Base-by-base conservation (phyloP, 2,888 invertebrate genomes). In the Thera obeliscata region DNA sequence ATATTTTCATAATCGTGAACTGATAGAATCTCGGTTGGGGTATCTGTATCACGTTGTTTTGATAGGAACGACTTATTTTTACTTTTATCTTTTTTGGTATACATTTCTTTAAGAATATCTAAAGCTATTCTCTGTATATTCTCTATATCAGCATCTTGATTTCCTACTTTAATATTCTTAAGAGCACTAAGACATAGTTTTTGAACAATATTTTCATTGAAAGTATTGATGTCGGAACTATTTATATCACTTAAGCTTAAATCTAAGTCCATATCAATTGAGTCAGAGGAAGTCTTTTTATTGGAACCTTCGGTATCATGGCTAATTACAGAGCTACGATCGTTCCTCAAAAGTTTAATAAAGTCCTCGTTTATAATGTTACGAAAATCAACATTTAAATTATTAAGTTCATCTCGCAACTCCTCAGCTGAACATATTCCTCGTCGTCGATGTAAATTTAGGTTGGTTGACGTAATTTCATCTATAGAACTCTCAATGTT, bases 1-100 rank as follows among this genome's bases (percentile, higher is more conserved):
- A 95, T 94, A 78, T 95, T 95, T 82, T 95, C 95, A 78, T 95
- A 95, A 78, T 95, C 95, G 76, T 95, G 95, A 58, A 95, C 94
- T 4, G 95, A 95, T 61, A 95, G 86, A 33, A 94, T 89, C 80
- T 95, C 95, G 52, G 95, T 93, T n/a, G 94, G 94, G 46, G 94
- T 94, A 69, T 94, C 94, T 57, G 90, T 78, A 78, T 94, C 94
- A n/a, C 94, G 87, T 70, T 88, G 86, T 77, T 90, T 89, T n/a
- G 88, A 82, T 12, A 87, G 80, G 46, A 91, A 80, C 49, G 89
- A 74, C 61, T 89, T 88, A 72, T 85, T 90, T 76, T 91, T 93
- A 72, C 83, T 88, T 77, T 87, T 90, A 72, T 90, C 94, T 77
- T 94, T 93, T 78, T 91, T 94, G 35, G 90, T 86, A 75, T 94